Evolutionary conservation across 2,113 vertebrate genomes (phyloP).

Genomic region (Microcebus tavaratra): DNA sequence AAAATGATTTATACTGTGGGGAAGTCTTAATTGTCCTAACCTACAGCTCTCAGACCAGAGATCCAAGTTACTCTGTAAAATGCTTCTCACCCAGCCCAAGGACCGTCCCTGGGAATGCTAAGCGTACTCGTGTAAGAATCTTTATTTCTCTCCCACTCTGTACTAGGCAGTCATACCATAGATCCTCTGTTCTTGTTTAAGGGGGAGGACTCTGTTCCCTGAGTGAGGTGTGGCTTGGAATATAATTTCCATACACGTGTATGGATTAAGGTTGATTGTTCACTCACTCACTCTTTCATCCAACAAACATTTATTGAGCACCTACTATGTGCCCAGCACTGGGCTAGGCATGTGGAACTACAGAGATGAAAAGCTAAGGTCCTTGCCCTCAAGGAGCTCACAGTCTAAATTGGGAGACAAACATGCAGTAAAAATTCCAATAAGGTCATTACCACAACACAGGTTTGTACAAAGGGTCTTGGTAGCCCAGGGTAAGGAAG

Average conservation of each 20-base stretch:
- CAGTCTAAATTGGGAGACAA: constrained; percentile 32
- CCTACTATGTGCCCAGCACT: constrained; percentile 25
- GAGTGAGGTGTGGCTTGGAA: background rate
- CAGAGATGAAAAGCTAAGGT: background rate
- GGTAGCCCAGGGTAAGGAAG: background rate
- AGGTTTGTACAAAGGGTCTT: background rate
- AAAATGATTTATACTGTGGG: background rate
- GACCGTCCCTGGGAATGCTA: background rate
- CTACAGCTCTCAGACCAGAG: background rate
- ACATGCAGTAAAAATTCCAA: background rate
- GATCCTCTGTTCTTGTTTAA: background rate
- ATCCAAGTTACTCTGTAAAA: background rate
- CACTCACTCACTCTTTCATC: constrained; percentile 28
- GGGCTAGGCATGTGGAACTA: background rate
- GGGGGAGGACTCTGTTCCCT: background rate
- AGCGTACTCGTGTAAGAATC: background rate
- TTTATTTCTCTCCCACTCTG: background rate
- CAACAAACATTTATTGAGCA: constrained; percentile 61
- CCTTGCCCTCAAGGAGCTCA: constrained; percentile 25
- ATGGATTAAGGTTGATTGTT: background rate
- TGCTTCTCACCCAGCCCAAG: background rate
- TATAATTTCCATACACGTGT: background rate
- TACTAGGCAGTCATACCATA: background rate
- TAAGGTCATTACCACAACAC: background rate
- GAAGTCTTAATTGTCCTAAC: background rate